A percentile compares a stretch with the other conserved stretches of the same genome.
These are phyloP conservation scores for Drosophila virilis DNA, from an alignment of 1,140 invertebrate species.

Conservation along the genomic window DNA sequence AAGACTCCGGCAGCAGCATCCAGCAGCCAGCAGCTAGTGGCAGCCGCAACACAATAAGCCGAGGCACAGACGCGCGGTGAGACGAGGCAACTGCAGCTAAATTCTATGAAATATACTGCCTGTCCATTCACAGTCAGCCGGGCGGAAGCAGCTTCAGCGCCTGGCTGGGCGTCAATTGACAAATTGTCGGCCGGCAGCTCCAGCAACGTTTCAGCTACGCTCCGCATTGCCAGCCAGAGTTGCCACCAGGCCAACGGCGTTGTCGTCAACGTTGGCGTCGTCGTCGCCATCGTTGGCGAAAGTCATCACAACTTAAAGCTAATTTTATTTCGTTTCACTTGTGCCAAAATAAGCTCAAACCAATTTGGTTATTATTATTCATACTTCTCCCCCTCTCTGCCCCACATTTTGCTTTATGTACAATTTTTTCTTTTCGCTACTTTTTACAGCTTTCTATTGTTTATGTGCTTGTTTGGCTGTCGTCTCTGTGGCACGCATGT, in stretches of 20 bases:
- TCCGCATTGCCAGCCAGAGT: neutral
- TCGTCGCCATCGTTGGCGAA: constrained; percentile 19
- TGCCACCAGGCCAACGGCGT: neutral
- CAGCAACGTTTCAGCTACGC: neutral
- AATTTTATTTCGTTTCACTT: constrained; percentile 78
- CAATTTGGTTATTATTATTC: constrained; percentile 70
- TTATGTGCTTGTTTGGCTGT: constrained; percentile 29
- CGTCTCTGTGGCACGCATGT: constrained; percentile 32
- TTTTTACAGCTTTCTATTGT: constrained; percentile 26
- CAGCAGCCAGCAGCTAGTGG: neutral
- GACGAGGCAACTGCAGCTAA: constrained; percentile 39
- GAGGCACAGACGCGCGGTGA: neutral
- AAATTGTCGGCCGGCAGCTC: constrained; percentile 56
- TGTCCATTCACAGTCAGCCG: constrained; percentile 64
- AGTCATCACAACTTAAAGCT: constrained; percentile 67
- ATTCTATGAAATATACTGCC: constrained; percentile 66
- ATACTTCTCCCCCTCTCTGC: constrained; percentile 9
- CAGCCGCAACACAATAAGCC: neutral
- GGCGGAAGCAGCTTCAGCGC: constrained; percentile 72
- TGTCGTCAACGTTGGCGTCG: neutral
- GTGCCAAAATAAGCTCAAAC: constrained; percentile 56
- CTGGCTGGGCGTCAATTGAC: constrained; percentile 77
- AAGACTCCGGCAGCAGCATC: constrained; percentile 38
- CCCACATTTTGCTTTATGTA: neutral
- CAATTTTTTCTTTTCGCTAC: constrained; percentile 7